A percentile compares a stretch with the other conserved stretches of the same genome.
These are phyloP conservation scores for Mesorhabditis spiculigera DNA, from an alignment of 2,888 invertebrate genomes.

Conservation along the genomic window DNA sequence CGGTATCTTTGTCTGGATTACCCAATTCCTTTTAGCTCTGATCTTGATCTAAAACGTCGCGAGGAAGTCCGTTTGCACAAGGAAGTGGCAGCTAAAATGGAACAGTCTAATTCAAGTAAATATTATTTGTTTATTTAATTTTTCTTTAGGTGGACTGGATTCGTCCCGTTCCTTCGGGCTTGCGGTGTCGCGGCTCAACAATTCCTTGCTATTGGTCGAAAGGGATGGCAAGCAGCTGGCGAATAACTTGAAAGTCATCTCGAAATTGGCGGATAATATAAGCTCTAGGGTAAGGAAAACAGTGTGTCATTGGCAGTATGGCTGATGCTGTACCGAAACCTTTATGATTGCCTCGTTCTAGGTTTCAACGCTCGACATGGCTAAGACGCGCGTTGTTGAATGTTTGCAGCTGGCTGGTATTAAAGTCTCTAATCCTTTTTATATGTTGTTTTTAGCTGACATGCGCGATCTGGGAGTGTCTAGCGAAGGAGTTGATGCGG, in stretches of 20 bases:
- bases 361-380: conserved; percentile 84
- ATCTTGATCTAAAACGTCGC: background rate
- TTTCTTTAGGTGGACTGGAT: conserved; percentile 35
- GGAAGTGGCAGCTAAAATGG: conserved; percentile 1
- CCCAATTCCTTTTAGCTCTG: conserved; percentile 1
- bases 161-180: conserved; percentile 44
- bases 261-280: conserved; percentile 50
- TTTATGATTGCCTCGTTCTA: conserved; percentile 12
- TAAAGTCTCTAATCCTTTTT: background rate
- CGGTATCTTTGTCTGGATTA: background rate
- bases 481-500: conserved; percentile 92
- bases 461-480: conserved; percentile 65
- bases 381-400: conserved; percentile 86
- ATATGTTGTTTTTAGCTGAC: conserved; percentile 20
- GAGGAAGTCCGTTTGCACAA: conserved; percentile 2
- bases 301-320: no score
- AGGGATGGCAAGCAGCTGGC: conserved; percentile 77
- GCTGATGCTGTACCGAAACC: background rate
- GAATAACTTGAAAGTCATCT: conserved; percentile 69
- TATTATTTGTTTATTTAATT: no score
- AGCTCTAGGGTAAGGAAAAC: conserved; percentile 71
- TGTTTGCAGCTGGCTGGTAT: conserved; percentile 84
- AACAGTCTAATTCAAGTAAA: conserved; percentile 17
- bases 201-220: conserved; percentile 63
- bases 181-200: conserved; percentile 49